Evolutionary conservation across 2,113 vertebrate species (phyloP).

Genomic region (Isichthys henryi): DNA sequence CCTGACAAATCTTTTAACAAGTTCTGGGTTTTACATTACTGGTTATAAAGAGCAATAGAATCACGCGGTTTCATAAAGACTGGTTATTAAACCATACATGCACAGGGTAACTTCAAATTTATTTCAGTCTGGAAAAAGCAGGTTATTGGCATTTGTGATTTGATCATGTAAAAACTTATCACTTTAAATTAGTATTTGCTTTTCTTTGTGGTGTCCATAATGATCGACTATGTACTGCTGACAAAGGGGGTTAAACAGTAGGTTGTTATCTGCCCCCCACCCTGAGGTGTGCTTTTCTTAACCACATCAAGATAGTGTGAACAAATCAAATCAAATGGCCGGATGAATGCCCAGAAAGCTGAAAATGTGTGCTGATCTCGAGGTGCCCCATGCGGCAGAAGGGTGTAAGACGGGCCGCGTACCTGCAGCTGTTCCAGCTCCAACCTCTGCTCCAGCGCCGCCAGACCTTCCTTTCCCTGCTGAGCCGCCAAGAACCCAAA

Average conservation of each 20-base stretch:
- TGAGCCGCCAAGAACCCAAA: conserved; percentile 73
- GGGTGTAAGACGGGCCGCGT: not conserved
- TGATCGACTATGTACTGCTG: not conserved
- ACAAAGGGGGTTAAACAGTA: not conserved
- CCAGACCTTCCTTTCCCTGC: conserved; percentile 62
- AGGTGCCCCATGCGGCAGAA: not conserved
- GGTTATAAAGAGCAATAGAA: not conserved
- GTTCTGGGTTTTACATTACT: not conserved
- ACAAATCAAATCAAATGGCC: not conserved
- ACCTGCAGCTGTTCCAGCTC: conserved; percentile 77
- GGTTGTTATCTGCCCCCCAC: not conserved
- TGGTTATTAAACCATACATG: not conserved
- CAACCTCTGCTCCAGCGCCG: conserved; percentile 66
- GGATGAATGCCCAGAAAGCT: not conserved
- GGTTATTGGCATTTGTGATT: not conserved
- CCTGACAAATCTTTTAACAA: not conserved
- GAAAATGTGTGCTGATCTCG: not conserved
- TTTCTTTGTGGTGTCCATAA: not conserved
- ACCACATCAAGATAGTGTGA: not conserved
- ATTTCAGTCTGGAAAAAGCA: not conserved
- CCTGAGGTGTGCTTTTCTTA: not conserved
- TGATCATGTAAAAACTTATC: not conserved
- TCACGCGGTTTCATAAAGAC: not conserved
- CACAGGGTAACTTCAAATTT: not conserved
- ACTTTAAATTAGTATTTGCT: not conserved